Base-by-base conservation (phyloP, 2,113 vertebrate species). In the Myotis davidii region DNA sequence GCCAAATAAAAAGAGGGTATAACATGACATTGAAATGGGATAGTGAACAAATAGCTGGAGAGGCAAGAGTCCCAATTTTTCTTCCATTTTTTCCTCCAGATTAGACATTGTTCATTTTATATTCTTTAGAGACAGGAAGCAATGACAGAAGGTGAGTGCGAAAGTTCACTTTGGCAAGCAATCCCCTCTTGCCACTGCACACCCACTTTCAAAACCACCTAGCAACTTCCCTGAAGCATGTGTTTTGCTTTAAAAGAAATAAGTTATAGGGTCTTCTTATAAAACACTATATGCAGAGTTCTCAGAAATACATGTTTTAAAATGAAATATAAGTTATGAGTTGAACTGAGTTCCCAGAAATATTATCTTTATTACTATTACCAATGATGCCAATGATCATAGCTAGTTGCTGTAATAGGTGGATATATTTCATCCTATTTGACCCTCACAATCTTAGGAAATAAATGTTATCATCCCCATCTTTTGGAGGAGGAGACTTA, bases 271-370 rank as follows among this genome's bases (percentile, higher is more conserved):
- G 32, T 42, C 48, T 79, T 70, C 59, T 91, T 92, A 78, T 1
- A 90, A 76, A 87, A 84, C 70, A 27, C 56, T 45, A 77, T 59
- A 64, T 11, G 25, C 59, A 48, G 67, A 94, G n/a, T 90, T 85
- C 87, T 92, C 48, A 70, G 42, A 95, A 92, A 88, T 48, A 77
- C 14, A 77, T 3, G 12, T 69, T 89, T 91, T 95, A 69, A 82
- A 90, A 52, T 88, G 32, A 95, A 94, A 90, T 76, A 83, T 54
- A 42, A 67, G 18, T 92, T 92, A 74, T 39, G 29, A 89, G 48
- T 94, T 94, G 85, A 32, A 67, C 56, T 56, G 32, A 89, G 48
- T 18, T 10, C 81, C 17, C 29, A 67, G 21, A 77, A 87, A 92
- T 94, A 83, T 14, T 64, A 77, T 85, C 29, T 87, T 87, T 45